These are phyloP conservation scores for Protonemura montana DNA, from an alignment of 2,888 invertebrate genomes.

Conservation along the genomic window DNA sequence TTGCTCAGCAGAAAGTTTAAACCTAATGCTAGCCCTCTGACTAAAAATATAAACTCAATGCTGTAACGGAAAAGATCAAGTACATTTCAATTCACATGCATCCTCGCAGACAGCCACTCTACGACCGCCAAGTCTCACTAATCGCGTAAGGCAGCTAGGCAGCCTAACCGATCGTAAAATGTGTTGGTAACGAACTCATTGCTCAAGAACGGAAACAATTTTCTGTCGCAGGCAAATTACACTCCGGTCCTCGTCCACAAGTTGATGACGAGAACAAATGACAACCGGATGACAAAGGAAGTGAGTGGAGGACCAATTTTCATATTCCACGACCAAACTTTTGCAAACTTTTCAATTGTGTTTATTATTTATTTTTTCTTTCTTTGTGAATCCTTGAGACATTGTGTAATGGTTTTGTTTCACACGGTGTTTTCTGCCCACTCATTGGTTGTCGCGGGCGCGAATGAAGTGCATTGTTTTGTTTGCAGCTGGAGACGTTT, in stretches of 20 bases:
- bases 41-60: too few species aligned
- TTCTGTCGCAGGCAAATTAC: constrained; percentile 31
- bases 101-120: too few species aligned
- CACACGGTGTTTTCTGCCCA: not conserved
- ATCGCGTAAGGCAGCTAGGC: too few species aligned
- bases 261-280: constrained; percentile 7
- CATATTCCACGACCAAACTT: not conserved
- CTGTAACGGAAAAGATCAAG: too few species aligned
- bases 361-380: not conserved
- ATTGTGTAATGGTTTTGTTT: not conserved
- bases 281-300: not conserved
- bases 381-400: not conserved
- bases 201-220: not conserved
- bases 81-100: too few species aligned
- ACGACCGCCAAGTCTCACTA: too few species aligned
- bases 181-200: not conserved
- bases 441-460: not conserved
- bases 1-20: too few species aligned
- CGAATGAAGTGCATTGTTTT: not conserved
- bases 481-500: constrained; percentile 18
- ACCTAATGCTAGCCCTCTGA: too few species aligned
- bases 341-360: not conserved
- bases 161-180: too few species aligned
- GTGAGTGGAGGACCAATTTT: not conserved
- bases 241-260: constrained; percentile 23